These are phyloP conservation scores for Lochmaea capreae DNA, from an alignment of 2,888 invertebrate species.

Conservation along the genomic window DNA sequence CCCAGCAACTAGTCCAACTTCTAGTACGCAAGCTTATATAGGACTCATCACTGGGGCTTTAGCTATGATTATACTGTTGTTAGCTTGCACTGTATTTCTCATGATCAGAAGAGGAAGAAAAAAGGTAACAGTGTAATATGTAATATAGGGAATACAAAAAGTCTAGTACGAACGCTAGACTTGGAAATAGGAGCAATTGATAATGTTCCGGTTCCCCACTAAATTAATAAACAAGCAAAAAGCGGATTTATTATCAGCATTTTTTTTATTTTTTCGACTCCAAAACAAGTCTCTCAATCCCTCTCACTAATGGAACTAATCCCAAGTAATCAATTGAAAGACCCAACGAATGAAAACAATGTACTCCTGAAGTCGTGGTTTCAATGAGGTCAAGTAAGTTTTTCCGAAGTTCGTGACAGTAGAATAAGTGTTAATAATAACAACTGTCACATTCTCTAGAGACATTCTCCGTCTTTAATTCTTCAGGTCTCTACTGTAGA, in stretches of 20 bases:
- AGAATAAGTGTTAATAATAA: too few species aligned
- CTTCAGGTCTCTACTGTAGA: too few species aligned
- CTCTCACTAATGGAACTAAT: neutral
- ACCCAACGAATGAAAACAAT: neutral
- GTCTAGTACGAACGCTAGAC: too few species aligned
- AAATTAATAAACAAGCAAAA: too few species aligned
- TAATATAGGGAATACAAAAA: too few species aligned
- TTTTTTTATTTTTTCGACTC: too few species aligned
- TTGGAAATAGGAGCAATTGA: too few species aligned
- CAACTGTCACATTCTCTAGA: too few species aligned
- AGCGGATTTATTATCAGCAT: too few species aligned
- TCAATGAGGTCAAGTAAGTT: neutral
- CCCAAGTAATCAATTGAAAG: neutral
- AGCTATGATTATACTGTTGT: slow-evolving; percentile 74
- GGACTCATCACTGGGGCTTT: slow-evolving; percentile 76
- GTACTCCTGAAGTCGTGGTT: neutral
- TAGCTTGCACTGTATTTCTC: slow-evolving; percentile 74
- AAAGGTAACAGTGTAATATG: slow-evolving; percentile 56
- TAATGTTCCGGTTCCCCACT: too few species aligned
- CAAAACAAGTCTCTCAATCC: too few species aligned
- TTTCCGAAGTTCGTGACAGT: neutral
- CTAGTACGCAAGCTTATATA: slow-evolving; percentile 69
- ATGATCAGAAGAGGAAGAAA: slow-evolving; percentile 76
- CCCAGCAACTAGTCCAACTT: slow-evolving; percentile 71
- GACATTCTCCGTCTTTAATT: too few species aligned